Percentiles rank a stretch among this genome's conserved stretches.
phyloP scores from a whole-genome alignment of 2,888 invertebrate species.

The Mantis religiosa region DNA sequence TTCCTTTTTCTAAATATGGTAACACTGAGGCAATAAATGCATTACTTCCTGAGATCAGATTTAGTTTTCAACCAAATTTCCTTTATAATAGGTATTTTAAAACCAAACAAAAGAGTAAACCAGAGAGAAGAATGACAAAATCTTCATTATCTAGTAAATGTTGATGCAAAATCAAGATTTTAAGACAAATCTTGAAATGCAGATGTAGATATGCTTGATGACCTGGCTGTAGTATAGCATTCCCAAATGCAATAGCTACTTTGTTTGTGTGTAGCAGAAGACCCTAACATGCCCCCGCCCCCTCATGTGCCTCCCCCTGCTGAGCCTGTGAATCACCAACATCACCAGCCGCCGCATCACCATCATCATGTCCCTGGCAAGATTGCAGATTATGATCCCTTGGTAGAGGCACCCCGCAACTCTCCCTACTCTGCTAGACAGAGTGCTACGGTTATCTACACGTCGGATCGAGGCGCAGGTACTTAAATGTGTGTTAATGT shows the following conservation, averaged over 20 bases:
- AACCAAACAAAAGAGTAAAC: too few relatives aligned
- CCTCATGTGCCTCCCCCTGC: constrained; percentile 18
- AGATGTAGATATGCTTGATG: neutral
- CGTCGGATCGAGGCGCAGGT: constrained; percentile 68
- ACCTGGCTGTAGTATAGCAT: neutral
- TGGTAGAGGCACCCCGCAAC: constrained; percentile 63
- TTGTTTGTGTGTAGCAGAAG: constrained; percentile 3
- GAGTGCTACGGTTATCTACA: constrained; percentile 81
- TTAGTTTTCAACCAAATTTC: too few relatives aligned
- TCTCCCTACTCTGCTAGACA: constrained; percentile 71
- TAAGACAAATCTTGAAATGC: neutral
- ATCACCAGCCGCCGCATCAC: constrained; percentile 32
- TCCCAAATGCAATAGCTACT: neutral
- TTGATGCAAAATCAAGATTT: neutral
- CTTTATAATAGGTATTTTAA: too few relatives aligned
- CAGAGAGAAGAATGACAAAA: neutral
- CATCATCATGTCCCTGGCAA: constrained; percentile 46
- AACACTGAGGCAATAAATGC: too few relatives aligned
- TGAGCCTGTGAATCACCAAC: constrained; percentile 23
- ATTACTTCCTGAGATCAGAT: too few relatives aligned
- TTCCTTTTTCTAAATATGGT: too few relatives aligned
- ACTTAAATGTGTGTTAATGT: constrained; percentile 32
- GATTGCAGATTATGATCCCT: constrained; percentile 78
- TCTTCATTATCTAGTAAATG: neutral
- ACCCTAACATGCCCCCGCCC: constrained; percentile 17